Percentiles rank a stretch among this genome's conserved stretches.
These are phyloP conservation scores for Spisula solida DNA, from an alignment of 2,888 invertebrate genomes.

Conservation along the genomic window DNA sequence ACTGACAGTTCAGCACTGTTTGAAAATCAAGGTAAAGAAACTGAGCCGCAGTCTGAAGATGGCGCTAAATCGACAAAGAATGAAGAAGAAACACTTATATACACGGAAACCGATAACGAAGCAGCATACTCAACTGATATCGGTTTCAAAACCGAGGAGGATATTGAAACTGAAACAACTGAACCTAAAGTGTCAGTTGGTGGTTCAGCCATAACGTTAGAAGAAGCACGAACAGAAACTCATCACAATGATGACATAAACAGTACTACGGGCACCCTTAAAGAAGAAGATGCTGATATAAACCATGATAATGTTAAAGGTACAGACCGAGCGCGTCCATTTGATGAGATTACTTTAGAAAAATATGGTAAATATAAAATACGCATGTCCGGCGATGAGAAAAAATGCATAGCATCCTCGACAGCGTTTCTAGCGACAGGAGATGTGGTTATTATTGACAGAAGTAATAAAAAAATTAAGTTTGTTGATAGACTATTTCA, in stretches of 20 bases:
- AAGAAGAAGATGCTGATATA: slow-evolving; percentile 21
- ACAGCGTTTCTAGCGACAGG: slow-evolving; percentile 61
- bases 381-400: slow-evolving; percentile 47
- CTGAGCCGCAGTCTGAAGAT: background rate
- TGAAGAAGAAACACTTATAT: background rate
- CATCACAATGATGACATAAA: background rate
- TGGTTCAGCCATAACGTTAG: background rate
- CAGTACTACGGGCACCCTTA: background rate
- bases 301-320: background rate
- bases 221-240: background rate
- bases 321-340: slow-evolving; percentile 17
- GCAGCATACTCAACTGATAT: slow-evolving; percentile 28
- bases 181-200: background rate
- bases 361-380: slow-evolving; percentile 67
- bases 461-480: slow-evolving; percentile 62
- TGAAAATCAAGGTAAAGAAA: background rate
- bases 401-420: slow-evolving; percentile 61
- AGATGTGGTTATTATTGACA: slow-evolving; percentile 60
- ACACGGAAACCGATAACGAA: slow-evolving; percentile 14
- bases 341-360: slow-evolving; percentile 38
- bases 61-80: background rate
- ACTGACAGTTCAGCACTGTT: too few relatives aligned
- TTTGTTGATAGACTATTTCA: slow-evolving; percentile 62
- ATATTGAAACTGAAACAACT: background rate
- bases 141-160: slow-evolving; percentile 24